phyloP scores from a whole-genome alignment of 2,888 invertebrate species.

The Calameuta filiformis region DNA sequence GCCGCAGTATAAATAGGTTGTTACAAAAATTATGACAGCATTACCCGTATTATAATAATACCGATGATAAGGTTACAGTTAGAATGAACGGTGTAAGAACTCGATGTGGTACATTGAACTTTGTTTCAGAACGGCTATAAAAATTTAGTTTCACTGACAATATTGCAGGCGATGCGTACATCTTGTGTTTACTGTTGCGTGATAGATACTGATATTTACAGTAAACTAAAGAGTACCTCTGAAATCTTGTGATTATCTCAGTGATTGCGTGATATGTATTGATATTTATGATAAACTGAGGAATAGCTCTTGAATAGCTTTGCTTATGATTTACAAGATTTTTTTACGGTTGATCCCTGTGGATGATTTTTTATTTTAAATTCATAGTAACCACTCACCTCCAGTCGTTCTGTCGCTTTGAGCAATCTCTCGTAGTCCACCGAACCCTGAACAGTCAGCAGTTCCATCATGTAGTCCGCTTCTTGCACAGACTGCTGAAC shows the following conservation, averaged over 20 bases:
- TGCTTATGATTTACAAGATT: neutral
- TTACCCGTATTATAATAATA: neutral
- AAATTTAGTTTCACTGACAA: neutral
- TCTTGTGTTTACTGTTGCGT: neutral
- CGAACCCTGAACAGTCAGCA: conserved; percentile 84
- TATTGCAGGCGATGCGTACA: neutral
- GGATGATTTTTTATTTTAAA: neutral
- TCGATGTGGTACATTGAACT: neutral
- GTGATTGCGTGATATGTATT: no score
- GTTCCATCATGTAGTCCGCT: conserved; percentile 89
- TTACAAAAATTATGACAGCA: neutral
- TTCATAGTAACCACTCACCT: conserved; percentile 71
- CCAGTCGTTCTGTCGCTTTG: conserved; percentile 85
- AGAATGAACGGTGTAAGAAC: neutral
- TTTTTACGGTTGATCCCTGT: neutral
- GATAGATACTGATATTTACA: neutral
- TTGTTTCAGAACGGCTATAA: neutral
- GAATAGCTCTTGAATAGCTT: neutral
- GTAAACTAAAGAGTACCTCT: neutral
- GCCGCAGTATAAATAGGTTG: neutral
- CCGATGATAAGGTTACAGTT: neutral
- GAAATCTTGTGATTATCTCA: neutral
- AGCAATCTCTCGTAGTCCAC: conserved; percentile 85
- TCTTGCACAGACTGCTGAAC: conserved; percentile 86
- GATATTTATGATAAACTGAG: no score